Percentiles rank a stretch among this genome's conserved stretches.
Evolutionary conservation across 2,888 invertebrate species (phyloP).

Genomic region (Cephonodes hylas): DNA sequence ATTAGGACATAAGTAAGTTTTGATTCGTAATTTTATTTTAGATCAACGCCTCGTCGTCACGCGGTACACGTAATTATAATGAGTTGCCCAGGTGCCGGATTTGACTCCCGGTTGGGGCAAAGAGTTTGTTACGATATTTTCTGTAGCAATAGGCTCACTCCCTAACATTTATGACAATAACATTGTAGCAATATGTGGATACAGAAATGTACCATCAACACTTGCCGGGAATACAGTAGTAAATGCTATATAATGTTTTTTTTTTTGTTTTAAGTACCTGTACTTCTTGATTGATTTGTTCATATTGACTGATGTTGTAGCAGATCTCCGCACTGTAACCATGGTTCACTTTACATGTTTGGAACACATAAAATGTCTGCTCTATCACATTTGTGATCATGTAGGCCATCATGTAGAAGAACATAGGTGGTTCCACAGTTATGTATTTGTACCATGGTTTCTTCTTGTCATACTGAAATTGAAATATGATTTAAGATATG

Average conservation of each 20-base stretch:
- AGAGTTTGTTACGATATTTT: no score
- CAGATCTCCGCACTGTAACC: conserved; percentile 86
- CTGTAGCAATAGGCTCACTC: no score
- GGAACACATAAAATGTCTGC: conserved; percentile 88
- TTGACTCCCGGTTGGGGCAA: no score
- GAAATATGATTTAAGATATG: not conserved
- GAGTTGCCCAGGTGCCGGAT: no score
- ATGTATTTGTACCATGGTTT: conserved; percentile 74
- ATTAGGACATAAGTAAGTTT: no score
- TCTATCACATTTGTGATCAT: conserved; percentile 91
- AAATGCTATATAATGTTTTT: not conserved
- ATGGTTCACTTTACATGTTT: conserved; percentile 88
- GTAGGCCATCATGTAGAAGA: conserved; percentile 93
- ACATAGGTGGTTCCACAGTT: conserved; percentile 93
- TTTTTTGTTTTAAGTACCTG: conserved; percentile 76
- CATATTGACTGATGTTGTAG: conserved; percentile 75
- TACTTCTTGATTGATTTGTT: conserved; percentile 83
- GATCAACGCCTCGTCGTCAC: no score
- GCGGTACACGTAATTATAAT: no score
- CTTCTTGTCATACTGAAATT: conserved; percentile 34
- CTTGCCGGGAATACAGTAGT: no score
- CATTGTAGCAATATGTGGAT: no score
- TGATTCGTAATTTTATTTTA: no score
- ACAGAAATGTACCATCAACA: no score
- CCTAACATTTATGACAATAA: no score